These are phyloP conservation scores for Trissolcus basalis DNA, from an alignment of 1,140 invertebrate species.

Conservation along the genomic window DNA sequence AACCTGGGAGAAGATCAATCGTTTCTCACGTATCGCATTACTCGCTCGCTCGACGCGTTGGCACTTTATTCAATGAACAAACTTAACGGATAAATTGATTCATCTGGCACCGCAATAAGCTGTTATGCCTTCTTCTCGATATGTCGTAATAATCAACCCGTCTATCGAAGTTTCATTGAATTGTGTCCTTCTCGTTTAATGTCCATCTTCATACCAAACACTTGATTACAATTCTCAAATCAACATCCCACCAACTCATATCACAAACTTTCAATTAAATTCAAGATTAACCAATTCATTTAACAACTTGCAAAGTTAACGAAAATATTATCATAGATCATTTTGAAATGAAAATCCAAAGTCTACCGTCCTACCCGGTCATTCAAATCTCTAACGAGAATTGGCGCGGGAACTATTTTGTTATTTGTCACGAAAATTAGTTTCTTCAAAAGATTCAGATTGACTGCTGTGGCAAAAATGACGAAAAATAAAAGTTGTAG, in stretches of 20 bases:
- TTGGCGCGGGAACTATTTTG: too few relatives aligned
- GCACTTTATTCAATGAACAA: slow-evolving; percentile 40
- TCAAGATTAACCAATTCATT: too few relatives aligned
- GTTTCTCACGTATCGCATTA: slow-evolving; percentile 37
- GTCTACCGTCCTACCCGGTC: slow-evolving; percentile 17
- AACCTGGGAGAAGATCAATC: slow-evolving; percentile 32
- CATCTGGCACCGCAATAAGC: slow-evolving; percentile 34
- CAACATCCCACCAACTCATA: too few relatives aligned
- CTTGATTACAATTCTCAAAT: neutral
- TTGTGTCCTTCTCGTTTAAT: slow-evolving; percentile 16
- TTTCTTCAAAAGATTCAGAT: neutral
- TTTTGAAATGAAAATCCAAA: slow-evolving; percentile 3
- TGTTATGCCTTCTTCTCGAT: slow-evolving; percentile 37
- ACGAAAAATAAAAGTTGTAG: neutral
- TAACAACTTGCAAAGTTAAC: too few relatives aligned
- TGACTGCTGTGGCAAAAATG: neutral
- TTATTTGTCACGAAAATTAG: too few relatives aligned
- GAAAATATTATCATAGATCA: neutral
- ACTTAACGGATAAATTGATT: slow-evolving; percentile 50
- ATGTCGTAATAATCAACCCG: slow-evolving; percentile 33
- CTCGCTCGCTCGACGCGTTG: slow-evolving; percentile 14
- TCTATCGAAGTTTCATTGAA: slow-evolving; percentile 37
- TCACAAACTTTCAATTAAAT: too few relatives aligned
- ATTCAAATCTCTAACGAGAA: slow-evolving; percentile 21
- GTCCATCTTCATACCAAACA: slow-evolving; percentile 5